These are phyloP conservation scores for Noctilio leporinus DNA, from an alignment of 2,113 vertebrate species.

Conservation along the genomic window DNA sequence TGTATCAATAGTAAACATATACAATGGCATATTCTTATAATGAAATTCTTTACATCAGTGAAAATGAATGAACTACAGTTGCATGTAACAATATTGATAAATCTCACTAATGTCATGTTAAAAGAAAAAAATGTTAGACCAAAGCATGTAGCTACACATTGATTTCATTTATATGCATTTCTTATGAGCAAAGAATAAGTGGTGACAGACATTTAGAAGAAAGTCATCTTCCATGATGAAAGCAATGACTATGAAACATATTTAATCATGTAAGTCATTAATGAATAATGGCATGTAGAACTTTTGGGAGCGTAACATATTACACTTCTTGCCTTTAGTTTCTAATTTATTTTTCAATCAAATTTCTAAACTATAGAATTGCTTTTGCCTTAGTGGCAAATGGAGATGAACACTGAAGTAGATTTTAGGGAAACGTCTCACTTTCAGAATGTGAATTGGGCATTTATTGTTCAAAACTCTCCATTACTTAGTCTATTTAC, in stretches of 20 bases:
- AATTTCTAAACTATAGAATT: neutral
- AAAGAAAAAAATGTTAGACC: neutral
- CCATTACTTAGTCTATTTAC: neutral
- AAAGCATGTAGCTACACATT: neutral
- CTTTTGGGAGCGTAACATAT: neutral
- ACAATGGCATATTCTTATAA: neutral
- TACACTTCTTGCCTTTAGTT: neutral
- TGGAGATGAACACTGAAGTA: neutral
- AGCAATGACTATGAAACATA: neutral
- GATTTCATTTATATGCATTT: neutral
- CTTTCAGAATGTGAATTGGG: neutral
- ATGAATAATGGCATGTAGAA: neutral
- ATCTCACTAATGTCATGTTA: neutral
- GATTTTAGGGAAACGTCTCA: neutral
- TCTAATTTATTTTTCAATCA: neutral
- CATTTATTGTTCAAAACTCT: constrained; percentile 12
- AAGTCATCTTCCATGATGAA: neutral
- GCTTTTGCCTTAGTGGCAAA: neutral
- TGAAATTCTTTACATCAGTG: neutral
- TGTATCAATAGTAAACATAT: neutral
- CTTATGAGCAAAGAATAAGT: neutral
- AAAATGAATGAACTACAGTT: neutral
- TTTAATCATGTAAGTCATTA: neutral
- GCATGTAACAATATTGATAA: neutral
- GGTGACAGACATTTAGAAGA: neutral